Evolutionary conservation across 2,113 vertebrate species (phyloP), one percentile per base, ranked within the genome.

Genomic region (Elgaria multicarinata): DNA sequence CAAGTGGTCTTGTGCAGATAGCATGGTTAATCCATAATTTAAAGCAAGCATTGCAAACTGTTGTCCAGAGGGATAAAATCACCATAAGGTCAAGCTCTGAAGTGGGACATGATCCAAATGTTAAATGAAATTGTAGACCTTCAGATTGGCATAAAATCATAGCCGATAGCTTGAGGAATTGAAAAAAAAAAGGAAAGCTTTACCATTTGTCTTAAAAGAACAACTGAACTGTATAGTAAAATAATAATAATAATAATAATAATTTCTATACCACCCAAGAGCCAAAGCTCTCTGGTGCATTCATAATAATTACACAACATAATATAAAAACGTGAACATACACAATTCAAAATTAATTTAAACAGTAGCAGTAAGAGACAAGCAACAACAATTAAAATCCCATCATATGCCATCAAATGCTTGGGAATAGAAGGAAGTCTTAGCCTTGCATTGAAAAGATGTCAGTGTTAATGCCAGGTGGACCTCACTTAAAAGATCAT

Each of bases 1-100:
- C 14, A 86, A 79, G 53, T 67, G 8, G 78, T 92, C 22, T 31
- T 89, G 14, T 84, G 91, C 67, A 76, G 62, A 79, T 82, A 91
- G 71, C 1, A 50, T 18, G 55, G 10, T 86, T 90, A 89, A 93
- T 62, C 36, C 87, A 53, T 6, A 86, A 20, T 92, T n/a, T 53
- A 82, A 4, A 66, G 0, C 89, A 83, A 84, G 0, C 67, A 50
- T 86, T 75, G 55, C 79, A 90, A 92, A 79, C 36, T 84, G 1
- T 64, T 50, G 74, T 28, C 71, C 1, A 46, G 39, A 9, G 39
- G 83, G 85, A 84, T 74, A 81, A 58, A 91, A 88, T 2, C 26
- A 46, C 22, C 67, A 5, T 87, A 89, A 86, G 6, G n/a, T 2
- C 2, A 76, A 16, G 6, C 53, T 88, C 39, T 86, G 2, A 86